A percentile compares a stretch with the other conserved stretches of the same genome.
phyloP scores from a whole-genome alignment of 2,113 vertebrate genomes.

The Capricornis sumatraensis region DNA sequence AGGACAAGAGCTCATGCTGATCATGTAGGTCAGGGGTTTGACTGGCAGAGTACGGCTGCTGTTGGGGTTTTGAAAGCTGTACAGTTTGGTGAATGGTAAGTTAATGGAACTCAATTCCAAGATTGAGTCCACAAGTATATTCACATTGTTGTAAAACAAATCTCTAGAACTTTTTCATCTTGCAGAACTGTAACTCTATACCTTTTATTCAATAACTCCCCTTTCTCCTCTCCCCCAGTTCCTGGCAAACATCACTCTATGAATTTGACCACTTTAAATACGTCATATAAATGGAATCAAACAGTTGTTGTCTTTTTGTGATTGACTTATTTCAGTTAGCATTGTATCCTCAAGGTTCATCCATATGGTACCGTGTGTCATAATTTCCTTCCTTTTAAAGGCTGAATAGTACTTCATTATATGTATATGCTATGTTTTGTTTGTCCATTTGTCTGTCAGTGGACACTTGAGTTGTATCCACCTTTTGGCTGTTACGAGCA shows the following conservation, averaged over 20 bases:
- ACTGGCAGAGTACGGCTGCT: constrained; percentile 98
- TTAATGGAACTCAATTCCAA: neutral
- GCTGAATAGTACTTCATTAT: neutral
- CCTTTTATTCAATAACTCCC: neutral
- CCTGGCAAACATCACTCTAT: neutral
- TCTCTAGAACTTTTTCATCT: neutral
- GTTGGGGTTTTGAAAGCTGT: constrained; percentile 98
- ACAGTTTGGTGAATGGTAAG: constrained; percentile 95
- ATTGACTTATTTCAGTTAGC: neutral
- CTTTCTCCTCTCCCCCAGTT: neutral
- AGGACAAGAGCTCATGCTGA: constrained; percentile 96
- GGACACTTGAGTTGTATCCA: neutral
- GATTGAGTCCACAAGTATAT: neutral
- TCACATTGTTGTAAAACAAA: neutral
- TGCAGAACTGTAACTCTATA: neutral
- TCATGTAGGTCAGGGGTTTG: constrained; percentile 97
- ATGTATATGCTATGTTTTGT: neutral
- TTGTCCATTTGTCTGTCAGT: neutral
- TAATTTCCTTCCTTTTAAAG: neutral
- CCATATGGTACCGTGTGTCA: neutral
- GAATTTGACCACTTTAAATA: neutral
- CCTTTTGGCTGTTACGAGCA: neutral
- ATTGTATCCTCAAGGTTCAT: neutral
- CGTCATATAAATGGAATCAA: neutral
- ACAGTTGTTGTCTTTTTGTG: neutral